These are phyloP conservation scores for Zoroaster sp. DNA, from an alignment of 53 echinoderm and acorn worm genomes.

Conservation along the genomic window DNA sequence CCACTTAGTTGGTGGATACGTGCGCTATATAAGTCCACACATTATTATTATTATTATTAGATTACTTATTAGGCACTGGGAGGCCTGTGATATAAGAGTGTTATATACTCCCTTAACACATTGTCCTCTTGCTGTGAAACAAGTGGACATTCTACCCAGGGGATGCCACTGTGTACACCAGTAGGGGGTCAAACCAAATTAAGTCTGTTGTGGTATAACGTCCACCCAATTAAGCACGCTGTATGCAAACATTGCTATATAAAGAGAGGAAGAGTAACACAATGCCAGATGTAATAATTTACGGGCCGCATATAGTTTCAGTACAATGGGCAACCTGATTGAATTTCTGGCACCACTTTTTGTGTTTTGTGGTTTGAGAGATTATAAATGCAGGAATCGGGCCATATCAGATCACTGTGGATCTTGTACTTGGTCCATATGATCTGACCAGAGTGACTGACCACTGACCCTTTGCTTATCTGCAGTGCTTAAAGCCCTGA, in stretches of 20 bases:
- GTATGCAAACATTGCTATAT: slow-evolving; percentile 22
- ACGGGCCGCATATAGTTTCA: neutral
- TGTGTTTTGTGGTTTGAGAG: neutral
- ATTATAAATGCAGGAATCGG: too few relatives aligned
- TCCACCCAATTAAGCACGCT: slow-evolving; percentile 11
- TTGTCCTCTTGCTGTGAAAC: neutral
- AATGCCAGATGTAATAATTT: neutral
- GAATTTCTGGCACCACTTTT: neutral
- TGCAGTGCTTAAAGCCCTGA: too few relatives aligned
- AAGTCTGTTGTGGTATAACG: neutral
- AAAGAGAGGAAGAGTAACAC: slow-evolving; percentile 4
- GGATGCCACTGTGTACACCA: neutral
- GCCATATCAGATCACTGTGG: too few relatives aligned
- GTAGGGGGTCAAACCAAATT: slow-evolving; percentile 10
- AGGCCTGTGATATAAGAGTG: neutral
- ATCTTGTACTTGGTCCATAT: too few relatives aligned
- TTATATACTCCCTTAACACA: neutral
- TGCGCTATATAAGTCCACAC: too few relatives aligned
- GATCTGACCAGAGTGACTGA: too few relatives aligned
- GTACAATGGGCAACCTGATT: neutral
- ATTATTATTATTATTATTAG: too few relatives aligned
- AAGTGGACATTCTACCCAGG: neutral
- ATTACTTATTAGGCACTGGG: too few relatives aligned
- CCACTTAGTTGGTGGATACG: too few relatives aligned
- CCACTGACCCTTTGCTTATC: too few relatives aligned